Conservation (phyloP, 2,797 vertebrate species). For the Ciconia nigra region DNA sequence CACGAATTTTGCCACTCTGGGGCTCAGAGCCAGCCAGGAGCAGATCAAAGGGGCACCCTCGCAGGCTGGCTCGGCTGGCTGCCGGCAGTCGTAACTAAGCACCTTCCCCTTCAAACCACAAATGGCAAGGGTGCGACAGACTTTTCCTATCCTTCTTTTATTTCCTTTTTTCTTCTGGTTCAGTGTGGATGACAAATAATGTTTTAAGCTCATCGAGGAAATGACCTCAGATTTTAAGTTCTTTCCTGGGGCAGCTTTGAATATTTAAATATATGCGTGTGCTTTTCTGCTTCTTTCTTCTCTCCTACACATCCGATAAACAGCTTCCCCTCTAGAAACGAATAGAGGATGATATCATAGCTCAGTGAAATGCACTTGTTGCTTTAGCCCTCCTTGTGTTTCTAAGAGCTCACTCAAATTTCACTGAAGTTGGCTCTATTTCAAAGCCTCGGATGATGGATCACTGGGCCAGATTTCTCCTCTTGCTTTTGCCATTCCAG, state of each 20-base stretch:
- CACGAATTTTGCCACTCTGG: not conserved
- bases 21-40: not conserved
- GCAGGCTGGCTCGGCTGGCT: not conserved
- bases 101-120: not conserved
- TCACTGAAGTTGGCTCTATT: constrained; percentile 24
- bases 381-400: constrained; percentile 9
- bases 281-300: not conserved
- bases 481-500: constrained; percentile 32
- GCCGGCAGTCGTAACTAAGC: not conserved
- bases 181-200: constrained; percentile 36
- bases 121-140: not conserved
- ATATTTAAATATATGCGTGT: constrained; percentile 23
- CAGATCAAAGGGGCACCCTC: not conserved
- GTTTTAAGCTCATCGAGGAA: constrained; percentile 55
- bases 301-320: constrained; percentile 18
- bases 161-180: constrained; percentile 14
- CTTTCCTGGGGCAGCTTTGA: constrained; percentile 49
- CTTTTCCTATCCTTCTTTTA: not conserved
- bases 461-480: constrained; percentile 12
- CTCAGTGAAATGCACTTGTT: constrained; percentile 30
- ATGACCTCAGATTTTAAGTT: constrained; percentile 58
- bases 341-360: constrained; percentile 47
- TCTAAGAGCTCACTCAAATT: constrained; percentile 31
- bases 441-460: constrained; percentile 32
- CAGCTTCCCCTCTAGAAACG: not conserved